phyloP scores from a whole-genome alignment of 2,797 vertebrate genomes.

The Choloepus didactylus region DNA sequence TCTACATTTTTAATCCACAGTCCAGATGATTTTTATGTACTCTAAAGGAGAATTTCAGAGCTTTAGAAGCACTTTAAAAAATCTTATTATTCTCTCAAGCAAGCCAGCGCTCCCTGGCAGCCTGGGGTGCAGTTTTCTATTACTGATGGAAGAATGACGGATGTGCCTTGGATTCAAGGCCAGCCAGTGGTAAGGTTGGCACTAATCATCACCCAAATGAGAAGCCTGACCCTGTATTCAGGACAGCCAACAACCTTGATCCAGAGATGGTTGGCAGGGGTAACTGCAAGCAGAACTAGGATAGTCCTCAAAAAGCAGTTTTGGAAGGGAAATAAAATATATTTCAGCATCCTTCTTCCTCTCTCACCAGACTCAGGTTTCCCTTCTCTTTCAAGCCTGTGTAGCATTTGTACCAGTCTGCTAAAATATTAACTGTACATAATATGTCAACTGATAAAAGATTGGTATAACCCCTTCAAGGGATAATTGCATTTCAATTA shows the following conservation, averaged over 20 bases:
- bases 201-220: not conserved
- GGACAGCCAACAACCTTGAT: not conserved
- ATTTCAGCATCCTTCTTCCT: not conserved
- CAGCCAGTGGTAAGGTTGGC: not conserved
- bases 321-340: not conserved
- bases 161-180: not conserved
- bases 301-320: not conserved
- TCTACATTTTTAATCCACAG: not conserved
- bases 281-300: constrained; percentile 21
- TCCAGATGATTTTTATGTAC: not conserved
- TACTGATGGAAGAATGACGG: not conserved
- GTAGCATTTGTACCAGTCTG: not conserved
- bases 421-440: constrained; percentile 39
- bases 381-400: not conserved
- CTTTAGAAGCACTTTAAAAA: not conserved
- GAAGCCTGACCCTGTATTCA: not conserved
- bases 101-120: not conserved
- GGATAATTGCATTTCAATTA: constrained; percentile 48
- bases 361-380: not conserved
- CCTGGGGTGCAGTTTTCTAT: not conserved
- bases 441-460: constrained; percentile 43
- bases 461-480: not conserved
- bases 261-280: not conserved
- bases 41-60: not conserved
- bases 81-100: not conserved